Percentiles rank a stretch among this genome's conserved stretches.
Evolutionary conservation across 2,797 vertebrate species (phyloP).

Genomic region (Catharus ustulatus): DNA sequence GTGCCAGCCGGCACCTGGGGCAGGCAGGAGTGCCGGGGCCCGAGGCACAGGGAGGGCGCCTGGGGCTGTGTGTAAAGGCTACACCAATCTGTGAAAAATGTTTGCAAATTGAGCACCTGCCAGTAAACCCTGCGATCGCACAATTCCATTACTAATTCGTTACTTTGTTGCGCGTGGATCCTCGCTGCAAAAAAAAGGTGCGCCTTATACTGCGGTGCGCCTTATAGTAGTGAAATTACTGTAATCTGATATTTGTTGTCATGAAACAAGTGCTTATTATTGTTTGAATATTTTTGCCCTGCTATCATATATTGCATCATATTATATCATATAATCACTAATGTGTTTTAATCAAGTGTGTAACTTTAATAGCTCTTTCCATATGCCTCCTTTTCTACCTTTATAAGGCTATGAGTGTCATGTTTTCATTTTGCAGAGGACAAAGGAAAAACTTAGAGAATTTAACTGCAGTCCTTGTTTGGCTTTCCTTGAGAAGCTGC

Average conservation of each 20-base stretch:
- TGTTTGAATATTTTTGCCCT: background rate
- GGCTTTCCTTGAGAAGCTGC: background rate
- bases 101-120: too few species aligned
- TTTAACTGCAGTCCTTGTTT: background rate
- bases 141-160: too few species aligned
- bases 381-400: background rate
- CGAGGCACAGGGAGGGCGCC: too few species aligned
- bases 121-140: too few species aligned
- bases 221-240: too few species aligned
- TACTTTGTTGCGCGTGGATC: too few species aligned
- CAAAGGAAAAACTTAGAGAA: background rate
- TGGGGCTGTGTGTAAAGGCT: too few species aligned
- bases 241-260: background rate
- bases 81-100: too few species aligned
- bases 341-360: background rate
- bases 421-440: background rate
- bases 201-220: too few species aligned
- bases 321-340: background rate
- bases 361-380: background rate
- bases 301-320: background rate
- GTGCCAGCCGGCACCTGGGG: too few species aligned
- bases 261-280: background rate
- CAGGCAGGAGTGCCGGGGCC: too few species aligned
- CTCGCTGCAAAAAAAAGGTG: too few species aligned
- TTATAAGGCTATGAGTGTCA: background rate